Percentiles rank a stretch among this genome's conserved stretches.
Evolutionary conservation across 1,140 invertebrate genomes (phyloP).

Genomic region (Lasioglossum albipes): DNA sequence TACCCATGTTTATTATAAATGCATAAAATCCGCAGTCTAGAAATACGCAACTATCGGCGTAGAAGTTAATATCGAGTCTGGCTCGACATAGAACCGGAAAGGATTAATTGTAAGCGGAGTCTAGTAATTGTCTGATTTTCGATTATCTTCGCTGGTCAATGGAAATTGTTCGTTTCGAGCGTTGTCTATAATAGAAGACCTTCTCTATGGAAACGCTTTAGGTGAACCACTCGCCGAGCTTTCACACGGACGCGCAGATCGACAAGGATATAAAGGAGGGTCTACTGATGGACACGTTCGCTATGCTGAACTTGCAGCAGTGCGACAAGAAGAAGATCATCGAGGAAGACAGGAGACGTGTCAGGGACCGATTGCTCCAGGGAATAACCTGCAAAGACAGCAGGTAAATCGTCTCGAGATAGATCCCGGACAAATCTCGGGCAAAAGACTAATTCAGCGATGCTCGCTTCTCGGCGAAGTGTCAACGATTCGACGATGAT

Average conservation of each 20-base stretch:
- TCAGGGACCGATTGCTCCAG: constrained; percentile 84
- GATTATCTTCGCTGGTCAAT: too few species aligned
- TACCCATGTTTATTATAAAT: too few species aligned
- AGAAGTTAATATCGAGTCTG: too few species aligned
- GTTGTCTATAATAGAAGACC: too few species aligned
- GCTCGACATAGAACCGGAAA: too few species aligned
- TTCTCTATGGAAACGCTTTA: constrained; percentile 58
- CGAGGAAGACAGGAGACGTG: constrained; percentile 85
- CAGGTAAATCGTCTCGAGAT: constrained; percentile 49
- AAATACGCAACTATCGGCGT: too few species aligned
- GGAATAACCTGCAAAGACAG: constrained; percentile 77
- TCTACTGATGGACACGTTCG: constrained; percentile 90
- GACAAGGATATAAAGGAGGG: constrained; percentile 92
- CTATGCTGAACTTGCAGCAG: constrained; percentile 89
- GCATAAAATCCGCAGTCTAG: too few species aligned
- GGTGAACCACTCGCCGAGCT: constrained; percentile 95
- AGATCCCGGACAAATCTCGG: too few species aligned
- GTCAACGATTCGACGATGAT: constrained; percentile 48
- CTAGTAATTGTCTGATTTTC: too few species aligned
- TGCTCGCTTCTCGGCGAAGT: constrained; percentile 24
- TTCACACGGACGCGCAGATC: constrained; percentile 90
- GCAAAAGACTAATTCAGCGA: not conserved
- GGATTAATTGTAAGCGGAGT: too few species aligned
- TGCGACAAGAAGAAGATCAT: constrained; percentile 88
- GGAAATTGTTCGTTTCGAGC: too few species aligned